Base-by-base conservation (phyloP, 2,888 invertebrate species). In the Diabrotica balteata region DNA sequence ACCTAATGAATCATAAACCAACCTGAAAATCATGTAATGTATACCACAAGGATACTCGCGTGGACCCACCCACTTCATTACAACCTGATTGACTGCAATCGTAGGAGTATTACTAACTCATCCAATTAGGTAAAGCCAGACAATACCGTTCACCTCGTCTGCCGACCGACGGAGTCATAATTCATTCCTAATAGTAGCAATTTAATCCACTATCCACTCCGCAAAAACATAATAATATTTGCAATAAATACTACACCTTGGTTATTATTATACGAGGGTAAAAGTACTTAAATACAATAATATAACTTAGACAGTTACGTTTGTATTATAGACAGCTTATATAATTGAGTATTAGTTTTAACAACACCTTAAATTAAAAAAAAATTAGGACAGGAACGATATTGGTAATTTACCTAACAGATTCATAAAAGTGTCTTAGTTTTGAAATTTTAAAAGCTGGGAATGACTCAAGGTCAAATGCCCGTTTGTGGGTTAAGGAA, bases 151-250 rank as follows among this genome's bases (percentile, higher is more conserved):
- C 58, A 63, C 46, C 53, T 51, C 59, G 45, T 67, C 66, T 63
- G 68, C 65, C 69, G 53, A 55, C 4, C 46, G 46, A 44, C 42
- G 54, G 7, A 54, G 49, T 44, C 51, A 67, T 71, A 67, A 60
- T 58, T 71, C 71, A 67, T 60, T 51, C 57, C 47, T 71, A 69
- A 71, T 71, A 71, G 67, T 63, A 64, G 68, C 68, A 67, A 71
- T 71, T 71, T 68, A 63, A 68, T 66, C 61, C 64, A 54, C 52
- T 63, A 60, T 62, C 46, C 59, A 62, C 54, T 60, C 59, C 60
- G 67, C 60, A 65, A 57, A 55, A 61, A 64, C 59, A 67, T 68
- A 64, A 64, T 67, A 60, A 43, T 68, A 71, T 67, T 71, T 59
- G 71, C 68, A 62, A 57, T 67, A 63, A 68, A 59, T 59, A 68